Evolutionary conservation across 2,113 vertebrate species (phyloP).

Genomic region (Pogonocichla stellata): DNA sequence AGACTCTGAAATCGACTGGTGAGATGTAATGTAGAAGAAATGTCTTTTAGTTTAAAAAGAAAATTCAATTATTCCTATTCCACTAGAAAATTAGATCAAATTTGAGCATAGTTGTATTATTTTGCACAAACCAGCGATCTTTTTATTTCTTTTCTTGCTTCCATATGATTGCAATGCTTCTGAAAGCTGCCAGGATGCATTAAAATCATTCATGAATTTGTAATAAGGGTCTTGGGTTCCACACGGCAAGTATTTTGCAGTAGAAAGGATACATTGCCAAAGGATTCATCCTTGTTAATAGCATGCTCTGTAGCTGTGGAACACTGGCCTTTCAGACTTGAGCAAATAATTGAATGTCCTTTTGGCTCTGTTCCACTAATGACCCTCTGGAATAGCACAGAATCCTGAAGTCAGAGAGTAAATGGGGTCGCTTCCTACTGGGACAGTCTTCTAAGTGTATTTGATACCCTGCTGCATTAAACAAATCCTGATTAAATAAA

Average conservation of each 20-base stretch:
- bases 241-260: slow-evolving; percentile 38
- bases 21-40: neutral
- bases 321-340: neutral
- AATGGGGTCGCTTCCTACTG: neutral
- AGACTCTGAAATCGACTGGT: neutral
- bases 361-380: slow-evolving; percentile 71
- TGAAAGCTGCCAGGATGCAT: slow-evolving; percentile 73
- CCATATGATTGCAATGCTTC: slow-evolving; percentile 58
- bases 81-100: neutral
- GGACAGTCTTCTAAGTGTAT: neutral
- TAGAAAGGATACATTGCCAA: slow-evolving; percentile 53
- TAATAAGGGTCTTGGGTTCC: slow-evolving; percentile 64
- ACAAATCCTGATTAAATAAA: neutral
- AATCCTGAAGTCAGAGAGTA: slow-evolving; percentile 45
- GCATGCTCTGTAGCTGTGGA: slow-evolving; percentile 10
- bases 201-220: slow-evolving; percentile 74
- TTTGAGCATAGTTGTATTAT: slow-evolving; percentile 1
- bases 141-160: slow-evolving; percentile 50
- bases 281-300: slow-evolving; percentile 60
- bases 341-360: slow-evolving; percentile 63
- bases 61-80: neutral
- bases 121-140: slow-evolving; percentile 42
- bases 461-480: neutral
- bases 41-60: neutral
- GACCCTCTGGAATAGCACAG: slow-evolving; percentile 53